Percentiles rank a stretch among this genome's conserved stretches.
Evolutionary conservation across 2,888 invertebrate genomes (phyloP).

Genomic region (Sinohyriopsis cumingii): DNA sequence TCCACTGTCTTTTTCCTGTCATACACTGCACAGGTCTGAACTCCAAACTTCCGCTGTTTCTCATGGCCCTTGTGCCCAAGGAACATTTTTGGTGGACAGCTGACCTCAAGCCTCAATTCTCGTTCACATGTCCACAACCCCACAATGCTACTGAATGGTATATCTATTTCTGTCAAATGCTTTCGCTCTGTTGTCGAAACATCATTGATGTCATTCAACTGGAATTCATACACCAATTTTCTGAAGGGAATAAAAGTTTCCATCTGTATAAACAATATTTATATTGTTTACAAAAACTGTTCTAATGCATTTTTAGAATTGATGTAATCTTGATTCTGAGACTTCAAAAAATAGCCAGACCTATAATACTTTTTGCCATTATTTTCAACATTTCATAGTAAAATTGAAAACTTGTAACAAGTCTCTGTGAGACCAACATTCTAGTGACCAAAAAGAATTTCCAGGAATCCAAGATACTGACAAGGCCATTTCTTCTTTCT

Average conservation of each 20-base stretch:
- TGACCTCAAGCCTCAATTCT: constrained; percentile 33
- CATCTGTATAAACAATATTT: no score
- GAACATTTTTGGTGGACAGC: constrained; percentile 20
- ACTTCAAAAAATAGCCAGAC: no score
- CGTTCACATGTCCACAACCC: constrained; percentile 22
- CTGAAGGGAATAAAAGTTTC: constrained; percentile 7
- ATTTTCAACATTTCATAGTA: no score
- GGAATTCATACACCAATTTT: constrained; percentile 30
- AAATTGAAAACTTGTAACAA: no score
- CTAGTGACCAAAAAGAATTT: no score
- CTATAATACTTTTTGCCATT: no score
- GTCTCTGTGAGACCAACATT: no score
- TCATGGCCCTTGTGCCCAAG: constrained; percentile 14
- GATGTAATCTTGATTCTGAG: no score
- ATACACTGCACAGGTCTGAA: constrained; percentile 12
- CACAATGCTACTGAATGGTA: constrained; percentile 21
- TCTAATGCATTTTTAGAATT: no score
- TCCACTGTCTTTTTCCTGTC: constrained; percentile 15
- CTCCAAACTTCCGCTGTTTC: constrained; percentile 6
- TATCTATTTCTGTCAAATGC: constrained; percentile 21
- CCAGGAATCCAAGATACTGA: no score
- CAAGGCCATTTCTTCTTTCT: no score
- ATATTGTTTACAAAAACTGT: no score
- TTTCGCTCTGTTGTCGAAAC: neutral
- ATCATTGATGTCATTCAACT: constrained; percentile 18